Base-by-base conservation (phyloP, 2,888 invertebrate genomes). In the Melanophora roralis region DNA sequence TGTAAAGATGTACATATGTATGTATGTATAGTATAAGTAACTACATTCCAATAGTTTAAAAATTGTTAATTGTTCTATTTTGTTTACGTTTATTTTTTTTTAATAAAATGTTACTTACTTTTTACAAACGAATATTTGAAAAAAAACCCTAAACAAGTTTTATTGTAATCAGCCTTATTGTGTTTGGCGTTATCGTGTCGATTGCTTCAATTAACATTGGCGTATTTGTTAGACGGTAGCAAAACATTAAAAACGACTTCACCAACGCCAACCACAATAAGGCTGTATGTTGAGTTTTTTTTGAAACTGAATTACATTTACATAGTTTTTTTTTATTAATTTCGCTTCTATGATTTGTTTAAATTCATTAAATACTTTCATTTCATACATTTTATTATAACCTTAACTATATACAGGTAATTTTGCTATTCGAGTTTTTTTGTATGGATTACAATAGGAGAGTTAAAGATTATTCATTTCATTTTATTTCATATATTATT, bases 371-470 rank as follows among this genome's bases (percentile, higher is more conserved):
- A 69, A 71, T 64, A 71, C 32, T 75, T 68, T 45, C 60, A 45
- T 53, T 68, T 68, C 75, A 75, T 75, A 53, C 43, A 75, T 53
- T 53, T 32, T n/a, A 43, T 34, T 73, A 59, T 34, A 78, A 68
- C 68, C 62, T 68, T 72, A 16, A 68, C 43, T 75, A 74, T 78
- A 62, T 78, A 78, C 78, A 78, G 73, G 67, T 73, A 62, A 55
- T 78, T 68, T 64, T 57, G 69, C 71, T 71, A 71, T 77, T 64
- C 64, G 36, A 57, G 38, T 40, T 53, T 43, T 27, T 36, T 45
- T 55, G 4, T 23, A 23, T n/a, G 38, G 9, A 9, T 59, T 14
- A 23, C 8, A n/a, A 40, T 14, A 40, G 59, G 40, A 40, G 1
- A 38, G 21, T n/a, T n/a, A n/a, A n/a, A n/a, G n/a, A n/a, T n/a